Evolutionary conservation across 2,113 vertebrate genomes (phyloP).

Genomic region (Mobula hypostoma): DNA sequence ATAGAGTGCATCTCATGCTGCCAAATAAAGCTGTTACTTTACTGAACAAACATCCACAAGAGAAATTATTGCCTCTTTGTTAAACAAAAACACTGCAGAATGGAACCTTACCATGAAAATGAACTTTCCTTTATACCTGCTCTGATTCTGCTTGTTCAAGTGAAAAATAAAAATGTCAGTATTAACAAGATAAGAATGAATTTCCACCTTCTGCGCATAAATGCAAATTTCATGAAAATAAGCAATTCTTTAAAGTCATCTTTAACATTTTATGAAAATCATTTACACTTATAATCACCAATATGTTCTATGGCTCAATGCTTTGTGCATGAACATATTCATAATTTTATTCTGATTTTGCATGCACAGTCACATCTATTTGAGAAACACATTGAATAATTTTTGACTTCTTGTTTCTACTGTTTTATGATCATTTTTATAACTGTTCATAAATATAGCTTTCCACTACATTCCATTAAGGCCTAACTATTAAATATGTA

Average conservation of each 20-base stretch:
- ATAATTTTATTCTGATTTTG: constrained; percentile 7
- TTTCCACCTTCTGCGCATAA: background rate
- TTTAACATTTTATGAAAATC: constrained; percentile 14
- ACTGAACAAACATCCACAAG: constrained; percentile 41
- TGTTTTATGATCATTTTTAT: background rate
- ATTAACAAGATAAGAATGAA: background rate
- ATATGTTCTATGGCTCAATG: background rate
- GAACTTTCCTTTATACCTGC: background rate
- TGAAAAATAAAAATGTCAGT: background rate
- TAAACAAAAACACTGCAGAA: background rate
- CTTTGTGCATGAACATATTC: background rate
- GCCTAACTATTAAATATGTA: background rate
- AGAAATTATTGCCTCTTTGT: constrained; percentile 18
- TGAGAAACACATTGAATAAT: background rate
- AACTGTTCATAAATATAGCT: background rate
- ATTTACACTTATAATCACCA: background rate
- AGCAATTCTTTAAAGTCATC: constrained; percentile 25
- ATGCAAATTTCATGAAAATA: constrained; percentile 13
- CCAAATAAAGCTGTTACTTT: constrained; percentile 42
- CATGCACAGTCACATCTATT: background rate
- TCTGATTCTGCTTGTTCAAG: constrained; percentile 6
- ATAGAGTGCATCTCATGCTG: constrained; percentile 40
- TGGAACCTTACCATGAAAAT: background rate
- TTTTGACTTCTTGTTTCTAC: background rate
- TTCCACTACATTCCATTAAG: background rate